Evolutionary conservation across 1,140 invertebrate species (phyloP), one percentile per base, ranked within the genome.

Genomic region (Euwallacea similis): DNA sequence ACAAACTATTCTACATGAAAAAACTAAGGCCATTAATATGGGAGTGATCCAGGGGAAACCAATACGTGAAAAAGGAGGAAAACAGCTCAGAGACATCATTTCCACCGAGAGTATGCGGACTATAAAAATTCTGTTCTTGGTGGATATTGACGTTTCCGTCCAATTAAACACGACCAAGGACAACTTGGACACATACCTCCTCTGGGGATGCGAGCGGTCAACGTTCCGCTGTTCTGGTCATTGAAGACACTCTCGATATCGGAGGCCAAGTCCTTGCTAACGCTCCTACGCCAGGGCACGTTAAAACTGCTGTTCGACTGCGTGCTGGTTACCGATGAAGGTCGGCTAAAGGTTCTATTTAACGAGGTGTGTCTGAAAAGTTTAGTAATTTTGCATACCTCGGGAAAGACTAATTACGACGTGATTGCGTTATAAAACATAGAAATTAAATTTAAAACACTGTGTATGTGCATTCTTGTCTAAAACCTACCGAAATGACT

Each of bases 211-310:
- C 86, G 86, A 66, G 88, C 85, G 74, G 79, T 78, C 60, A 69
- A 16, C 7, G 42, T 62, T 7, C 53, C 66, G 41, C 46, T 67
- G 21, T 72, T 75, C 9, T 76, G 64, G 46, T 82, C 76, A 67
- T 83, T 84, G 75, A 86, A 85, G 76, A 86, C 86, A 59, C 82
- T 85, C 62, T 87, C 85, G 75, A 86, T 85, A 71, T 86, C 85
- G 62, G 82, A 83, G 13, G 84, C 82, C 65, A 86, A 72, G 70
- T 88, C 86, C 67, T 86, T 81, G 60, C 86, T 86, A 70, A 86
- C 82, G 77, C 87, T 87, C 68, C 86, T 83, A 69, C 87, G 81
- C 87, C 87, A 88, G 77, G 85, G 55, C 77, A 82, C 72, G 74
- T 82, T 73, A 72, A 79, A 72, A 33, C 41, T 64, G 46, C 44